These are phyloP conservation scores for Acestrorhynchus altus DNA, from an alignment of 2,797 vertebrate species.

Conservation along the genomic window DNA sequence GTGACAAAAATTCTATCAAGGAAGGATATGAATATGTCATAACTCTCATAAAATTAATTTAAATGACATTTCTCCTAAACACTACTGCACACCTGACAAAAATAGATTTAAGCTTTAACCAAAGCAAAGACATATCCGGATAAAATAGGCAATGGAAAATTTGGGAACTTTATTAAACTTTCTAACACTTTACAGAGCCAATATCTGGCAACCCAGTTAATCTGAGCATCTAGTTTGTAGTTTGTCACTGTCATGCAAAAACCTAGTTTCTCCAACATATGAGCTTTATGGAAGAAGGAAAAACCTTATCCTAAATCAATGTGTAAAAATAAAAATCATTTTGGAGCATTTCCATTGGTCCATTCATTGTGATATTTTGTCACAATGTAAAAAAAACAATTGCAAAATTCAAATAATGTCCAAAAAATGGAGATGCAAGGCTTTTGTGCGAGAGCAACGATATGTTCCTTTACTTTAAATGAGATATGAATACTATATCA, in stretches of 20 bases:
- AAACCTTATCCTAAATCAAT: too few relatives aligned
- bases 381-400: too few relatives aligned
- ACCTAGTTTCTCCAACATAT: too few relatives aligned
- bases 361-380: too few relatives aligned
- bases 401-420: too few relatives aligned
- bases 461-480: neutral
- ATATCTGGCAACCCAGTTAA: conserved; percentile 3
- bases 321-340: too few relatives aligned
- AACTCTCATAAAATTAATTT: neutral
- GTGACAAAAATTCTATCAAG: conserved; percentile 6
- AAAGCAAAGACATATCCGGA: neutral
- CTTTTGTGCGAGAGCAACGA: too few relatives aligned
- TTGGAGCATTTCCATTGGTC: too few relatives aligned
- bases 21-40: conserved; percentile 4
- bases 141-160: neutral
- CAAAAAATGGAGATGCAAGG: neutral
- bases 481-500: neutral
- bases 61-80: neutral
- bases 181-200: neutral
- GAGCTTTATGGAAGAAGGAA: too few relatives aligned
- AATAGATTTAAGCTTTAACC: neutral
- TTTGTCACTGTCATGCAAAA: too few relatives aligned
- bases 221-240: too few relatives aligned
- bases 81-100: neutral
- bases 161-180: conserved; percentile 14